phyloP scores from a whole-genome alignment of 2,113 vertebrate species.

The Nyctibius bracteatus region DNA sequence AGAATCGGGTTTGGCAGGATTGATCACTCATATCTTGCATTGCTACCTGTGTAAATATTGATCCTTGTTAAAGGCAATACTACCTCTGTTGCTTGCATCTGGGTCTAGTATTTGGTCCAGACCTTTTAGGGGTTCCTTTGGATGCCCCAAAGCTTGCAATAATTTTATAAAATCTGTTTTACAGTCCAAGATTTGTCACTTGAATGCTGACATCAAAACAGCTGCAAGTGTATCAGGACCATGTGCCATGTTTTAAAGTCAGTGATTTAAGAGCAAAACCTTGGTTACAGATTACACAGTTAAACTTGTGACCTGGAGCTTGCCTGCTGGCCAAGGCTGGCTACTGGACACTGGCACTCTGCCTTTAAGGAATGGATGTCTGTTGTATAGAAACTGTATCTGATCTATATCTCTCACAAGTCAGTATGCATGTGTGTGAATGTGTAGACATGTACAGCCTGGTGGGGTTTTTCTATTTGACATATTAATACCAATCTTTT shows the following conservation, averaged over 20 bases:
- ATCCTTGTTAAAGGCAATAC: not conserved
- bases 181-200: not conserved
- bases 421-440: not conserved
- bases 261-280: not conserved
- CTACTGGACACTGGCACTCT: not conserved
- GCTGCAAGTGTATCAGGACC: not conserved
- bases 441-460: not conserved
- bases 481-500: not conserved
- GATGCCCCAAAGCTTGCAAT: not conserved
- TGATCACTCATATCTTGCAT: not conserved
- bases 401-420: not conserved
- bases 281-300: not conserved
- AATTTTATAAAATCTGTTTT: not conserved
- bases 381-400: not conserved
- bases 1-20: not conserved
- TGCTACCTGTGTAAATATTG: not conserved
- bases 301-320: not conserved
- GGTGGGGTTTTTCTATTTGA: not conserved
- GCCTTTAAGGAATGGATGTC: not conserved
- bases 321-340: not conserved
- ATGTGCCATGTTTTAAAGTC: fast-evolving
- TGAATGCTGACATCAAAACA: not conserved
- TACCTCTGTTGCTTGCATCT: not conserved
- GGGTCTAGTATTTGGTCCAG: not conserved
- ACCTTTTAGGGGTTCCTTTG: not conserved